Evolutionary conservation across 2,113 vertebrate species (phyloP), one percentile per base, ranked within the genome.

Genomic region (Petrocephalus zakoni): DNA sequence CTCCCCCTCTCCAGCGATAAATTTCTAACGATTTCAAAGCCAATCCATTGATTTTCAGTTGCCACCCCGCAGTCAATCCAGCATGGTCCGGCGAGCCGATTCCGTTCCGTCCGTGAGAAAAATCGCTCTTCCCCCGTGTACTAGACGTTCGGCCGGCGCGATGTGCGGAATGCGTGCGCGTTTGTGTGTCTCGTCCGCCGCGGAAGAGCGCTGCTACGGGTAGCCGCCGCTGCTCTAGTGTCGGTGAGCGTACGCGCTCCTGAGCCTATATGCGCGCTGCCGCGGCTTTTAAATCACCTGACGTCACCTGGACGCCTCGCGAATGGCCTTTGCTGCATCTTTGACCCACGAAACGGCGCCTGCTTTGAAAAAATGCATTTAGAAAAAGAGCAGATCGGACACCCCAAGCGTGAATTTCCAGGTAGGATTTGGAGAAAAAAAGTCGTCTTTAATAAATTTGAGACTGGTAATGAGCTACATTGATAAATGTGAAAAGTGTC

Each of bases 1-100:
- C 87, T 37, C 86, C 87, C 92, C 92, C 92, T 93, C 90, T 91
- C 91, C 91, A 92, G 92, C 90, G 90, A 93, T 93, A 92, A 93
- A 93, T 95, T 90, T 72, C 93, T 93, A 93, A 94, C 90, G 88
- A 91, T 93, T 94, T 94, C 91, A 94, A 93, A 90, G 90, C 94
- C 94, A 93, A 95, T 95, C 96, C 96, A 97, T 96, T 91, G 95
- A 96, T 96, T 83, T 83, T 93, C 51, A 82, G 89, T 89, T 46
- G 89, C 89, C 85, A 90, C 88, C 88, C 61, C 88, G 90, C 92
- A 87, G 91, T 95, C 92, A 94, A 93, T 94, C 93, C 93, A 90
- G 90, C 89, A 91, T 86, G 86, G 52, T 89, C 87, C 56, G 91
- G 90, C 29, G 89, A 90, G 91, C 91, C 88, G 83, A 68, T 91